These are phyloP conservation scores for Tetramorium simillimum DNA, from an alignment of 1,140 invertebrate genomes.

Conservation along the genomic window DNA sequence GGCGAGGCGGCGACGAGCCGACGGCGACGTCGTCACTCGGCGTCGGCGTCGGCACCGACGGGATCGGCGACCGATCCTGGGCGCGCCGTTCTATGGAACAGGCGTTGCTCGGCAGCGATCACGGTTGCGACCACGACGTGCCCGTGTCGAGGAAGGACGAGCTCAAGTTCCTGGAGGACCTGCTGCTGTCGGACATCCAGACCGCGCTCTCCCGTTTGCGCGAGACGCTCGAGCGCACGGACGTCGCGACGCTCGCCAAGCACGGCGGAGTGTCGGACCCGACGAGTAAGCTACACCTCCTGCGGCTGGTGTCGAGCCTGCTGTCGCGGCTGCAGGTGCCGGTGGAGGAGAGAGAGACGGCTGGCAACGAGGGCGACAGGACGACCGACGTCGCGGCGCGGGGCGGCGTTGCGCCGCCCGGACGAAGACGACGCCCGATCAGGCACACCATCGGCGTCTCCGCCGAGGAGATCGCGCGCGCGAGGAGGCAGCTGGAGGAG, in stretches of 20 bases:
- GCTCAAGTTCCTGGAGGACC: constrained; percentile 80
- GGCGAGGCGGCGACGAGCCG: constrained; percentile 72
- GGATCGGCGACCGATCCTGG: constrained; percentile 69
- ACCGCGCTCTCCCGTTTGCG: constrained; percentile 91
- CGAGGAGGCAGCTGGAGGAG: constrained; percentile 90
- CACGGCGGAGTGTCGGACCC: constrained; percentile 83
- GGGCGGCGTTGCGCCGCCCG: neutral
- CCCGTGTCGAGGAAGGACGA: constrained; percentile 73
- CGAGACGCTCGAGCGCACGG: constrained; percentile 88
- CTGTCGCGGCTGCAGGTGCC: constrained; percentile 89
- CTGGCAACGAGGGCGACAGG: neutral
- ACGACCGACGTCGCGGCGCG: neutral
- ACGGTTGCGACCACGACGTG: constrained; percentile 2
- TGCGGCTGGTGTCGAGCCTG: constrained; percentile 91
- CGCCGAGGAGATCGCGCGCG: constrained; percentile 91
- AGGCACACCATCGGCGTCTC: constrained; percentile 94
- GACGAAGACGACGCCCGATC: constrained; percentile 84
- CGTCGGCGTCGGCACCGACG: constrained; percentile 76
- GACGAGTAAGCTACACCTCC: constrained; percentile 87
- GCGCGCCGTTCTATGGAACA: constrained; percentile 72
- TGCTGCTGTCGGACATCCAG: constrained; percentile 92
- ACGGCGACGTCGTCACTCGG: constrained; percentile 65
- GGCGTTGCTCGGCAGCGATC: constrained; percentile 26
- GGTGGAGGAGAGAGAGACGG: constrained; percentile 72
- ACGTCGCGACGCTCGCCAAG: constrained; percentile 85